Base-by-base conservation (phyloP, 1,140 invertebrate genomes). In the Thaumetopoea pityocampa region DNA sequence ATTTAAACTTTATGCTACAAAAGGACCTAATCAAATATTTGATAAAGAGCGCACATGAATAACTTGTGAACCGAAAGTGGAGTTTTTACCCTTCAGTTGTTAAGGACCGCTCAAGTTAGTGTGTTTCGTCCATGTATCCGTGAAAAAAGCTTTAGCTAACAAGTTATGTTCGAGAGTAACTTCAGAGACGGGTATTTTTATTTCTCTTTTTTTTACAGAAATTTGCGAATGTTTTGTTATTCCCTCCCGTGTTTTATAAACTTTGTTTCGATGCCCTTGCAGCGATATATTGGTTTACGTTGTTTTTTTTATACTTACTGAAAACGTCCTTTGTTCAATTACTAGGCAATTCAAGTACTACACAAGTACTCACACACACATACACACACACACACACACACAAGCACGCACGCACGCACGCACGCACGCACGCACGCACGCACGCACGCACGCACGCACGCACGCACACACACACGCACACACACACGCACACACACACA, bases 181-280 rank as follows among this genome's bases (percentile, higher is more conserved):
- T 59, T 55, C 29, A 19, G 34, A 45, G 40, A 40, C 36, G 36
- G 38, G 46, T 35, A 49, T 55, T 55, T 55, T 60, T 60, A 57
- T 53, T 57, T 57, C 24, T 47, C 55, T 52, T 53, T 63, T 62
- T 55, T 41, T 35, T 20, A 23, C 18, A 40, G 27, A 55, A 56
- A 54, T 62, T 65, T 55, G 50, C 53, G 51, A 65, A 60, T 56
- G 46, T 48, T 58, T 34, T 51, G 38, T 51, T 46, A 45, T 51
- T 50, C 60, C 49, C 49, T 28, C 5, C 43, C 42, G 55, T 38
- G 53, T 56, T 56, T 32, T 24, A 30, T 42, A 15, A 42, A 54
- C 18, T 50, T 54, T 54, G 51, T 54, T 60, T 47, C 45, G 49
- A 42, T 58, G 50, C 49, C 52, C 53, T 50, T 49, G 50, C 46